phyloP scores from a whole-genome alignment of 2,113 vertebrate species.

The Ptilonorhynchus violaceus region DNA sequence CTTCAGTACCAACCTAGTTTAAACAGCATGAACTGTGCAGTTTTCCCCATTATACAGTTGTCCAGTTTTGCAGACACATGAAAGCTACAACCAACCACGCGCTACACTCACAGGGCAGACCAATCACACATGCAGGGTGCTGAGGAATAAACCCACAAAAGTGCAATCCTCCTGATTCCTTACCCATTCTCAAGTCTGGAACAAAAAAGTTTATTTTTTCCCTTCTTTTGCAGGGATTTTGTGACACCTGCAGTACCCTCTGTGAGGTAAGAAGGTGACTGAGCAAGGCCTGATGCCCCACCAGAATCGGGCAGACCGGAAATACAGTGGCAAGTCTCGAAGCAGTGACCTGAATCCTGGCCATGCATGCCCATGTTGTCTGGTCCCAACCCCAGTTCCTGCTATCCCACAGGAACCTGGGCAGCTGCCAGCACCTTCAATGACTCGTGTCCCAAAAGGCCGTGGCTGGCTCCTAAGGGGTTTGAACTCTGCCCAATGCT shows the following conservation, averaged over 20 bases:
- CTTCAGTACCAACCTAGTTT: neutral
- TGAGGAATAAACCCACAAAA: neutral
- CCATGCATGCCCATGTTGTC: fast-evolving
- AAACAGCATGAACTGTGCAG: neutral
- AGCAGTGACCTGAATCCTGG: neutral
- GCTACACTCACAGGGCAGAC: neutral
- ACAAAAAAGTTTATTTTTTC: neutral
- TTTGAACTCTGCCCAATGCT: neutral
- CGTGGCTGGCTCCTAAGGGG: neutral
- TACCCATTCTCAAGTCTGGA: neutral
- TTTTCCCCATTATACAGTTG: neutral
- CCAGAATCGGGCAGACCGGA: neutral
- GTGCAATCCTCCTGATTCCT: neutral
- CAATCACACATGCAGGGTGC: no score
- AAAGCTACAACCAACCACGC: neutral
- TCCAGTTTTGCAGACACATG: neutral
- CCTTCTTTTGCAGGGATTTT: neutral
- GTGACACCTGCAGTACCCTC: neutral
- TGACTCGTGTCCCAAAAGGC: neutral
- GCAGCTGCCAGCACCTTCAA: neutral
- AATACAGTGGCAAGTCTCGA: neutral
- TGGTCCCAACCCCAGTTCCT: neutral
- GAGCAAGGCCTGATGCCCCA: neutral
- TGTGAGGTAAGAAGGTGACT: neutral
- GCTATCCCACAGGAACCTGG: neutral